These are phyloP conservation scores for Caenorhabditis angaria DNA, from an alignment of 2,888 invertebrate genomes.

Conservation along the genomic window DNA sequence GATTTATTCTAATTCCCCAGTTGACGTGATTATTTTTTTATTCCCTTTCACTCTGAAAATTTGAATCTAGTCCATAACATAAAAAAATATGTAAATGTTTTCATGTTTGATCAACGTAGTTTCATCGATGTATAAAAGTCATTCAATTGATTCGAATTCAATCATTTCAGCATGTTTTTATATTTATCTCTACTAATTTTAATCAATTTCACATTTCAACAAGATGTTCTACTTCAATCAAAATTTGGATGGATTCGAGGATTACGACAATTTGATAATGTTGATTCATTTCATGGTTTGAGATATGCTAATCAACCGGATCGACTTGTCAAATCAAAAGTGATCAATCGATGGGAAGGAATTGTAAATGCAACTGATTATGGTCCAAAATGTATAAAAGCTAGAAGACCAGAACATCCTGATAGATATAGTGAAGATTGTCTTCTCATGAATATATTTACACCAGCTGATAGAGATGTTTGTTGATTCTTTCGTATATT, in stretches of 20 bases:
- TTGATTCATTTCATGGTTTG: neutral
- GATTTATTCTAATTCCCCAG: too few species aligned
- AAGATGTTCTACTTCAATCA: neutral
- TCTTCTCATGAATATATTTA: constrained; percentile 30
- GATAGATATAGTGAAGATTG: constrained; percentile 38
- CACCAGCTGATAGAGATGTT: constrained; percentile 22
- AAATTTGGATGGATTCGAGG: neutral
- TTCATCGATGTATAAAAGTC: neutral
- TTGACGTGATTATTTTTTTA: neutral
- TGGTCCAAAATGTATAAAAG: constrained; percentile 20
- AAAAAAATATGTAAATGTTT: neutral
- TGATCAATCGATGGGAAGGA: constrained; percentile 18
- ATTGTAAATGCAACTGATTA: constrained; percentile 11
- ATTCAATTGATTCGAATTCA: neutral
- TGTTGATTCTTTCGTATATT: neutral
- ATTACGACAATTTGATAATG: neutral
- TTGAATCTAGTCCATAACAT: neutral
- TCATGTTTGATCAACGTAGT: neutral
- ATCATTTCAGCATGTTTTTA: neutral
- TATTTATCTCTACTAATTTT: neutral
- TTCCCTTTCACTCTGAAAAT: neutral
- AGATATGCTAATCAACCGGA: neutral
- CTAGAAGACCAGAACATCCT: constrained; percentile 13
- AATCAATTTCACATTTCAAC: neutral
- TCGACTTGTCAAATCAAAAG: constrained; percentile 11